phyloP scores from a whole-genome alignment of 2,797 vertebrate species.

The Ptychadena robeensis region DNA sequence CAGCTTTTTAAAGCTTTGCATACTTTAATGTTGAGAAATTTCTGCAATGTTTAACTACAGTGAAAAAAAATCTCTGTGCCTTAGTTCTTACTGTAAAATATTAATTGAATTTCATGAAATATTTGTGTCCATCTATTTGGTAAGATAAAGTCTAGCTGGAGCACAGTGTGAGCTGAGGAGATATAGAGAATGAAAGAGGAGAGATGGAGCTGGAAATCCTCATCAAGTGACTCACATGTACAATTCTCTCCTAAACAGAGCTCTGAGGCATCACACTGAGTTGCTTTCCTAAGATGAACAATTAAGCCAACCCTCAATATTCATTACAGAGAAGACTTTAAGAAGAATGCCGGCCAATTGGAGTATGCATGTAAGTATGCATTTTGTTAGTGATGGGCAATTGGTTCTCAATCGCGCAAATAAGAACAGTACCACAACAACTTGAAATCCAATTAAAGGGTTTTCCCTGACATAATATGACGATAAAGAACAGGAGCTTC shows the following conservation, averaged over 20 bases:
- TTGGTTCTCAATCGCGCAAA: constrained; percentile 18
- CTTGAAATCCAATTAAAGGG: not conserved
- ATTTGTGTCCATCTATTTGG: constrained; percentile 51
- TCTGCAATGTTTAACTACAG: constrained; percentile 9
- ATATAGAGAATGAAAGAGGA: constrained; percentile 7
- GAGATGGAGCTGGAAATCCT: constrained; percentile 1
- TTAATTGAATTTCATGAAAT: constrained; percentile 57
- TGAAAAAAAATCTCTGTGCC: constrained; percentile 21
- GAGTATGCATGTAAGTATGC: constrained; percentile 14
- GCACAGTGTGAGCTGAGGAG: not conserved
- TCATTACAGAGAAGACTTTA: constrained; percentile 13
- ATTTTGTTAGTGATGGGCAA: constrained; percentile 34
- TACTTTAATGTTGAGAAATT: constrained; percentile 57
- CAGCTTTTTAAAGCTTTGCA: constrained; percentile 59
- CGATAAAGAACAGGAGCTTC: no score
- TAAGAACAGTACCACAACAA: not conserved
- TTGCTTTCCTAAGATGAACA: constrained; percentile 4
- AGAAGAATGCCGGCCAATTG: constrained; percentile 5
- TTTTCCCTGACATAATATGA: no score
- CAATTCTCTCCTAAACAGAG: constrained; percentile 5
- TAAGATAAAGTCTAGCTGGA: constrained; percentile 17
- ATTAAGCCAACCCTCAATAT: constrained; percentile 35
- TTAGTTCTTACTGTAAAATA: constrained; percentile 41
- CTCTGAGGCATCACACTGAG: not conserved
- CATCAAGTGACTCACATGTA: constrained; percentile 20